These are phyloP conservation scores for Habrosyne pyritoides DNA, from an alignment of 2,888 invertebrate species.

Conservation along the genomic window DNA sequence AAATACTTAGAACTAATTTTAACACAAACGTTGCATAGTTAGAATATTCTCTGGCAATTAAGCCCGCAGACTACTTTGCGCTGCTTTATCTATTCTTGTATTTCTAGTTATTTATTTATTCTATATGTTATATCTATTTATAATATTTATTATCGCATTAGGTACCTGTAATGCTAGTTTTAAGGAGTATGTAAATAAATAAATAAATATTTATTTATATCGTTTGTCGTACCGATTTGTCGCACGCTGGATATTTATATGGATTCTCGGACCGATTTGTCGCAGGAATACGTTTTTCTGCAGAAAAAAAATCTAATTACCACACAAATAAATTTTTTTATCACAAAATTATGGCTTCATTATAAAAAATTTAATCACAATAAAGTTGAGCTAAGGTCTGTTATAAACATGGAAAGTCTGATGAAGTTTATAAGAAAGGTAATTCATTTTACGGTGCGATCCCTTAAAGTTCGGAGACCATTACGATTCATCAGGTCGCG, in stretches of 20 bases:
- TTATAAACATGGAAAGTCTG: slow-evolving; percentile 10
- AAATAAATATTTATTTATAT: too few species aligned
- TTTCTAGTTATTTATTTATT: too few species aligned
- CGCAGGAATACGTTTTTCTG: too few species aligned
- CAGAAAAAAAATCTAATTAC: not conserved
- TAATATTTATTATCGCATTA: too few species aligned
- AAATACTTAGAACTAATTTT: not conserved
- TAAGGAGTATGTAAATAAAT: too few species aligned
- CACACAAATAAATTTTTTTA: not conserved
- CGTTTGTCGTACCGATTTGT: too few species aligned
- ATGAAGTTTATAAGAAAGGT: slow-evolving; percentile 8
- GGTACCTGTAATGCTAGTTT: too few species aligned
- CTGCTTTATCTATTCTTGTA: too few species aligned
- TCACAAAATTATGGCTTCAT: not conserved
- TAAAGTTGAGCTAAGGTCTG: slow-evolving; percentile 4
- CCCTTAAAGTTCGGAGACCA: not conserved
- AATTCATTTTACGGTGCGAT: slow-evolving; percentile 6
- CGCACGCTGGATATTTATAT: too few species aligned
- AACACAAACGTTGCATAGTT: not conserved
- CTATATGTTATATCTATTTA: too few species aligned
- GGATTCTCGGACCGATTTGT: too few species aligned
- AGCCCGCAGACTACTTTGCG: not conserved
- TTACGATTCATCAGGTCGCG: slow-evolving; percentile 12
- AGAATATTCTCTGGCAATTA: not conserved
- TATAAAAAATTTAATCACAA: slow-evolving; percentile 8